phyloP scores from a whole-genome alignment of 2,113 vertebrate species.

The Onychostoma macrolepis region DNA sequence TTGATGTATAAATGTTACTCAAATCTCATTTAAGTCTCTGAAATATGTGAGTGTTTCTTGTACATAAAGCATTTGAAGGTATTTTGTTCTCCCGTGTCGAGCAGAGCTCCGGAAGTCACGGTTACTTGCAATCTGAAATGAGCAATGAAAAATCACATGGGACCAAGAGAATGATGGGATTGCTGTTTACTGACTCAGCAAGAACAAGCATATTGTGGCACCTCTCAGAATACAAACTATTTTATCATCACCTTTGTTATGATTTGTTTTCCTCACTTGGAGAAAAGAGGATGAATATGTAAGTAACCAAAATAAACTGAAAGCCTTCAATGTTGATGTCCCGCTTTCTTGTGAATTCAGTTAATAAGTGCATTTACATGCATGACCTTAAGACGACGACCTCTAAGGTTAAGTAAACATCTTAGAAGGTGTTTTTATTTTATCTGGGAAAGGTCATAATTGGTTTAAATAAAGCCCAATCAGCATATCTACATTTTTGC shows the following conservation, averaged over 20 bases:
- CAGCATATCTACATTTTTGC: background rate
- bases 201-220: conserved; percentile 61
- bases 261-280: conserved; percentile 37
- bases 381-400: background rate
- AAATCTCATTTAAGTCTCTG: conserved; percentile 75
- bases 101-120: conserved; percentile 34
- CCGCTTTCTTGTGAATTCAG: conserved; percentile 11
- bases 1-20: conserved; percentile 79
- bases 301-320: conserved; percentile 44
- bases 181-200: conserved; percentile 32
- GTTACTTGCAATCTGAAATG: conserved; percentile 60
- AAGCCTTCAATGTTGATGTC: conserved; percentile 6
- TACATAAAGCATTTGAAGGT: conserved; percentile 75
- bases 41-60: conserved; percentile 79
- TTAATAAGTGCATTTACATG: background rate
- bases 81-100: conserved; percentile 65
- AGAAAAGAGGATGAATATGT: conserved; percentile 6
- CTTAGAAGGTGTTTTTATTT: background rate
- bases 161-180: conserved; percentile 60
- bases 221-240: conserved; percentile 74
- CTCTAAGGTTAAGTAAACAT: background rate
- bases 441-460: background rate
- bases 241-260: conserved; percentile 68
- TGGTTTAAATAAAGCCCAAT: background rate
- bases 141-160: conserved; percentile 23